Percentiles rank a stretch among this genome's conserved stretches.
phyloP scores from a whole-genome alignment of 2,797 vertebrate genomes.

The Morelia viridis region DNA sequence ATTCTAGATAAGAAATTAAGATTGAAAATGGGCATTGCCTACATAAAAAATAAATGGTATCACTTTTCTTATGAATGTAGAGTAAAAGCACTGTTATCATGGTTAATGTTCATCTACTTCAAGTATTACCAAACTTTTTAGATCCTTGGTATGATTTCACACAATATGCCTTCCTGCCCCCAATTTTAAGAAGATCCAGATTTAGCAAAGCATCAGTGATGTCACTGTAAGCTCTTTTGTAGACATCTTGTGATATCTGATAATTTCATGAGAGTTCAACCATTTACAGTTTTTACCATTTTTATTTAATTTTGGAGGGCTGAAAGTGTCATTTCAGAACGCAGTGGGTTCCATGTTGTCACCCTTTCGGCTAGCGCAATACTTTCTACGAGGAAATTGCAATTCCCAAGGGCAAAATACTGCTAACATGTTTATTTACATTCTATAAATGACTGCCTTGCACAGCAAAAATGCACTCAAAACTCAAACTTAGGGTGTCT shows the following conservation, averaged over 20 bases:
- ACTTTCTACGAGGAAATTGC: background rate
- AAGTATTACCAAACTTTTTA: background rate
- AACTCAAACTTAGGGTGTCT: background rate
- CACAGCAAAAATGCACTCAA: background rate
- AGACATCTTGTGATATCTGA: background rate
- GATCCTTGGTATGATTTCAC: background rate
- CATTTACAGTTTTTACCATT: background rate
- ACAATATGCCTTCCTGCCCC: background rate
- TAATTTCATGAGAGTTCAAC: background rate
- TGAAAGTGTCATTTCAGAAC: background rate
- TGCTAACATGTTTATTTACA: background rate
- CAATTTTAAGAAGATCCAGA: background rate
- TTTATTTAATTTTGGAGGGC: background rate
- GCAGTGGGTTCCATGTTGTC: too few relatives aligned
- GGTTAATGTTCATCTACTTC: background rate
- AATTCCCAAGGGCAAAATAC: background rate
- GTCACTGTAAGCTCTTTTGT: background rate
- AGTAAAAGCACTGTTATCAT: background rate
- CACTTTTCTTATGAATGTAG: background rate
- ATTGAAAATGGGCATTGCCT: background rate
- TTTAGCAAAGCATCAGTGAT: background rate
- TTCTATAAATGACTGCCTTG: background rate
- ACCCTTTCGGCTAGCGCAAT: background rate
- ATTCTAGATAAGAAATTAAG: background rate
- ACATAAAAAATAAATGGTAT: background rate